These are phyloP conservation scores for Euura lappo DNA, from an alignment of 1,140 invertebrate species.

Conservation along the genomic window DNA sequence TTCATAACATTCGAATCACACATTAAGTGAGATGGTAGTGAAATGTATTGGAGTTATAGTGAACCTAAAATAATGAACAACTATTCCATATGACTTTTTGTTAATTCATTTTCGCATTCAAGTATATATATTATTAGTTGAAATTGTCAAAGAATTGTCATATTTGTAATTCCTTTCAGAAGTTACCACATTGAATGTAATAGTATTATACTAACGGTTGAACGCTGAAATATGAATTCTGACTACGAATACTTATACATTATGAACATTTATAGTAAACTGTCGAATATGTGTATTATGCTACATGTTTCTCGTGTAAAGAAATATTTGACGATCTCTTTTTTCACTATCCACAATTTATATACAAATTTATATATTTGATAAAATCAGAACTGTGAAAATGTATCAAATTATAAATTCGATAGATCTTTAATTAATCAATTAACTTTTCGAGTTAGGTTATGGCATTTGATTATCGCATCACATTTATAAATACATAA, in stretches of 20 bases:
- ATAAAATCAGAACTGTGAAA: too few relatives aligned
- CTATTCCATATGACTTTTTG: neutral
- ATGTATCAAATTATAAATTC: too few relatives aligned
- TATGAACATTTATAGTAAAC: neutral
- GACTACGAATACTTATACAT: neutral
- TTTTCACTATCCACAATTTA: neutral
- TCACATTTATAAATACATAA: too few relatives aligned
- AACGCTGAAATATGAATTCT: neutral
- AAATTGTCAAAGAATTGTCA: neutral
- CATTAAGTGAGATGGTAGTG: neutral
- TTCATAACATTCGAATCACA: too few relatives aligned
- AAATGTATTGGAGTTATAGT: neutral
- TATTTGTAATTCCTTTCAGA: slow-evolving; percentile 33
- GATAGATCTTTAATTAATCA: too few relatives aligned
- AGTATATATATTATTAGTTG: neutral
- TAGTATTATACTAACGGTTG: slow-evolving; percentile 12
- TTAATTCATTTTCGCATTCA: too few relatives aligned
- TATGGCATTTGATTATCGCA: too few relatives aligned
- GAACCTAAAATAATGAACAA: neutral
- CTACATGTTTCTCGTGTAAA: neutral
- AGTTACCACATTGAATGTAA: slow-evolving; percentile 21
- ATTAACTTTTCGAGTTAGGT: too few relatives aligned
- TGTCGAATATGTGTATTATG: neutral
- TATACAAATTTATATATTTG: too few relatives aligned
- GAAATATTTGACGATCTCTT: slow-evolving; percentile 8